Base-by-base conservation (phyloP, 30 jellyfish, hydroid and myxozoan species). In the Mastigias papua region DNA sequence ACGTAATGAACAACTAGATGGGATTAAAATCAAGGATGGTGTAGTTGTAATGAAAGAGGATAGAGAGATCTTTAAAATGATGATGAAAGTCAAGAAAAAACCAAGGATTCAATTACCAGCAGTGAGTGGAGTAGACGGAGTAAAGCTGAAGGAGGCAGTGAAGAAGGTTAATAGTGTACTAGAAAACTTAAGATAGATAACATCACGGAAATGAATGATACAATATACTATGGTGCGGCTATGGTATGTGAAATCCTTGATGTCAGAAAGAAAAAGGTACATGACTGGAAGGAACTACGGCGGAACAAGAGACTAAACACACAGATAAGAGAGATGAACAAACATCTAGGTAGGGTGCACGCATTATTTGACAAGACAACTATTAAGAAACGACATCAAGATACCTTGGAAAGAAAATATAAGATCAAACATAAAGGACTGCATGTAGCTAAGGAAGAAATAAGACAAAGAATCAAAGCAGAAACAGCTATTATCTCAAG, bases 151-250 rank as follows among this genome's bases (percentile, higher is more conserved):
- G 7, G 67, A 10, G 17, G 27, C 67, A 6, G 67, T 54, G 25
- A 65, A 46, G 17, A 69, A 69, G 62, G 61, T 31, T 28, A 16
- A 69, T 69, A 48, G 49, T 33, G 81, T 80, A 42, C 27, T 65
- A 9, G 79, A 13, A 78, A 51, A 54, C 31, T 34, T 11, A 57
- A 34, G 31, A 31, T 78, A 32, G 66, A 26, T 19, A 60, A 26
- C 33, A 60, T 48, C 8, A 78, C 79, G 6, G 65, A 19, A 5
- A 31, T 28, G 34, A 61, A 51, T 54, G 73, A 70, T 70, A 7
- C 23, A 8, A 78, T 37, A 23, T 78, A 63, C 84, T 57, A 20
- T 51, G 81, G 79, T 29, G 79, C 89, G 30, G 89, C 89, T 51
- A 8, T 78, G 20, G 78, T 78, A 22, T 4, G 2, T 51, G 89